Conservation (phyloP, 2,888 invertebrate species). For the Lypha dubia region DNA sequence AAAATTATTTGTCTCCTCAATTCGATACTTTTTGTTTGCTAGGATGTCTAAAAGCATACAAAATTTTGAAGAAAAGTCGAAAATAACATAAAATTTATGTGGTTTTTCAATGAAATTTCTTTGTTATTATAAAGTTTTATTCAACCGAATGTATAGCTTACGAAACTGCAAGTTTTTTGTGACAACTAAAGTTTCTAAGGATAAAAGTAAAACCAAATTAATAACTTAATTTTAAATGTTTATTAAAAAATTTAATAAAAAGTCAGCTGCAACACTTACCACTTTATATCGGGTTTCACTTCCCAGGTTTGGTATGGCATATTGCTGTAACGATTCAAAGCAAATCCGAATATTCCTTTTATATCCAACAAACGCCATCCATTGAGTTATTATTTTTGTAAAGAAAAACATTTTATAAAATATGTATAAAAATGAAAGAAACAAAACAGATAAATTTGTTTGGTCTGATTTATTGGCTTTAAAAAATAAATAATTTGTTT, state of each 20-base stretch:
- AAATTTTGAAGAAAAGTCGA: too few relatives aligned
- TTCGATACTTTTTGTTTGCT: too few relatives aligned
- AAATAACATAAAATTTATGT: too few relatives aligned
- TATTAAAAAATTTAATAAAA: too few relatives aligned
- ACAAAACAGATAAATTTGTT: slow-evolving; percentile 23
- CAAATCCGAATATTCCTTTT: slow-evolving; percentile 89
- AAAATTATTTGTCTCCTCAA: too few relatives aligned
- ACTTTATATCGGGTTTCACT: slow-evolving; percentile 87
- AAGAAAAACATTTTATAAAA: slow-evolving; percentile 17
- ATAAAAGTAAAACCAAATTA: not conserved
- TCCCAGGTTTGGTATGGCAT: slow-evolving; percentile 95
- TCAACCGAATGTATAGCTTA: too few relatives aligned
- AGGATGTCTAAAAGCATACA: too few relatives aligned
- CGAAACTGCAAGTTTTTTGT: too few relatives aligned
- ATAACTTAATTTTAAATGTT: too few relatives aligned
- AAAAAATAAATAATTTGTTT: slow-evolving; percentile 36
- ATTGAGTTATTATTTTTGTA: slow-evolving; percentile 34
- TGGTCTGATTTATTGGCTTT: slow-evolving; percentile 24
- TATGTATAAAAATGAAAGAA: slow-evolving; percentile 20
- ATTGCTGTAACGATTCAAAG: slow-evolving; percentile 89
- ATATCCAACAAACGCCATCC: not conserved
- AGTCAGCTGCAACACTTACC: slow-evolving; percentile 71
- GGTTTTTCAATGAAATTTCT: too few relatives aligned
- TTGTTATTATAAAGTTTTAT: too few relatives aligned
- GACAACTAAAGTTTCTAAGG: too few relatives aligned